phyloP scores from a whole-genome alignment of 1,140 invertebrate species.

The Ladona fulva region DNA sequence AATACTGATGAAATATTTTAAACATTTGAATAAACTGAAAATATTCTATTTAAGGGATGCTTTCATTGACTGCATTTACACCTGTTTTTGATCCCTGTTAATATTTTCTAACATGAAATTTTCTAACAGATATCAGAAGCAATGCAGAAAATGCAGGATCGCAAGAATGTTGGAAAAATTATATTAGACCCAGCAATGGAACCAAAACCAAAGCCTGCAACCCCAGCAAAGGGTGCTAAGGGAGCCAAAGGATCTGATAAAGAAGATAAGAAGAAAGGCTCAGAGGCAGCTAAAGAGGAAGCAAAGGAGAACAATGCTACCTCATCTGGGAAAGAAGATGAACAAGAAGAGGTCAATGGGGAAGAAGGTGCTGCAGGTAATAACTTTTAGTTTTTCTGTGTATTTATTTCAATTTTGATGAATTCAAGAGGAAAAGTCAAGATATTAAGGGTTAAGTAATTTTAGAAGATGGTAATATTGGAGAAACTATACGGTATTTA shows the following conservation, averaged over 20 bases:
- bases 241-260: slow-evolving; percentile 35
- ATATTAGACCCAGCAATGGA: slow-evolving; percentile 69
- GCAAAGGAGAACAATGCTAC: neutral
- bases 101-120: slow-evolving; percentile 12
- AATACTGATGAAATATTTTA: too few relatives aligned
- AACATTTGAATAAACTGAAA: too few relatives aligned
- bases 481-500: too few relatives aligned
- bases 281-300: slow-evolving; percentile 34
- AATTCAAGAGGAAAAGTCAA: too few relatives aligned
- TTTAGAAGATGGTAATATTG: too few relatives aligned
- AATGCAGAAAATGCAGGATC: slow-evolving; percentile 87
- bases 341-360: neutral
- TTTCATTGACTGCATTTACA: too few relatives aligned
- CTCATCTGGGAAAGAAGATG: neutral
- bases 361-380: neutral
- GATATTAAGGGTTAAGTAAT: too few relatives aligned
- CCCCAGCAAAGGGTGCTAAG: slow-evolving; percentile 54
- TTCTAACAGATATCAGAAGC: slow-evolving; percentile 61
- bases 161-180: slow-evolving; percentile 84
- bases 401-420: too few relatives aligned
- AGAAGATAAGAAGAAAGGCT: slow-evolving; percentile 50
- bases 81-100: too few relatives aligned
- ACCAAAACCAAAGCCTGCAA: slow-evolving; percentile 65
- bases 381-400: too few relatives aligned
- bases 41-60: too few relatives aligned